A percentile compares a stretch with the other conserved stretches of the same genome.
Conservation (phyloP, 2,113 vertebrate genomes). For the Nesoenas mayeri region DNA sequence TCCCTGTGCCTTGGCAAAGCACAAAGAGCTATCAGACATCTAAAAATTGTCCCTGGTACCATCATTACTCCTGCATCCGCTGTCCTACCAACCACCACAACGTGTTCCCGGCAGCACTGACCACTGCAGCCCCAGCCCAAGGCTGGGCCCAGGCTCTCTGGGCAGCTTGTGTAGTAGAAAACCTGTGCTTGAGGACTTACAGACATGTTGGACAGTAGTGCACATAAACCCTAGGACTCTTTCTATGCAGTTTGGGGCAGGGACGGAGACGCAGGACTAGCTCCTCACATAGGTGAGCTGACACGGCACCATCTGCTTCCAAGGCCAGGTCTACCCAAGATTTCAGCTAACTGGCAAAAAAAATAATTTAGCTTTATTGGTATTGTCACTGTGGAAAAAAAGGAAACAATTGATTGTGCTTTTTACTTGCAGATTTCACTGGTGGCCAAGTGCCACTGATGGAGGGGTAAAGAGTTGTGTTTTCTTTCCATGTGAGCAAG, state of each 20-base stretch:
- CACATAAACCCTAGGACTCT: neutral
- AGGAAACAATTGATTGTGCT: neutral
- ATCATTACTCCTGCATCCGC: neutral
- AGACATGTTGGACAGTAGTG: fast-evolving
- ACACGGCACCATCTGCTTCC: neutral
- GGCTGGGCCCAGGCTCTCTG: neutral
- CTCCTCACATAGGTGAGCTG: neutral
- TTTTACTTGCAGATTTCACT: neutral
- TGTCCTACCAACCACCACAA: neutral
- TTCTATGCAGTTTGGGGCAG: neutral
- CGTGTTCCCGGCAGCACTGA: fast-evolving
- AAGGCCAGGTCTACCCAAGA: too few relatives aligned
- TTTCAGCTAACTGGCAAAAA: neutral
- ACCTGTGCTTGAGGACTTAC: neutral
- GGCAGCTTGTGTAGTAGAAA: neutral
- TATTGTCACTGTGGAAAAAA: neutral
- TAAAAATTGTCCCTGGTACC: neutral
- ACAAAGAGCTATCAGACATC: neutral
- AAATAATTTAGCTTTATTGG: neutral
- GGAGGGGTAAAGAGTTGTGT: fast-evolving
- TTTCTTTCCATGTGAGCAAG: neutral
- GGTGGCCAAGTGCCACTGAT: neutral
- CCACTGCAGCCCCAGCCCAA: neutral
- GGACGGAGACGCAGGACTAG: neutral
- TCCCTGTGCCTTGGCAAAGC: neutral